Base-by-base conservation (phyloP, 2,797 vertebrate species). In the Cyprinella venusta region DNA sequence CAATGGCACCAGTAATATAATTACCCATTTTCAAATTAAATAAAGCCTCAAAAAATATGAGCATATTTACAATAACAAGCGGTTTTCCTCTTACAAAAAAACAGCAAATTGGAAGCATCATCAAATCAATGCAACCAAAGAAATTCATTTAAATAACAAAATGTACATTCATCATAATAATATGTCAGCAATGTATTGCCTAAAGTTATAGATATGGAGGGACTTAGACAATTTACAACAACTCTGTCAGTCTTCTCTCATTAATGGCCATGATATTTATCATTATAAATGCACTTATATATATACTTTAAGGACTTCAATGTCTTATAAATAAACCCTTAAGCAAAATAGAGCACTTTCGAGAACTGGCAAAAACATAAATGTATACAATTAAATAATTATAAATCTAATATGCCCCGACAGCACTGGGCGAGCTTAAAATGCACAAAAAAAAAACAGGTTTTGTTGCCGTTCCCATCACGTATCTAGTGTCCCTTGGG, bases 401-500 rank as follows among this genome's bases (percentile, higher is more conserved):
- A 67, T 56, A 38, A 9, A 33, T 21, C 71, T 3, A 48, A 65
- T 48, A 50, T 40, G 4, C 45, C n/a, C 21, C 64, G 88, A 86
- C 19, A 74, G 64, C 79, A 21, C 1, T 30, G 19, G 9, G 1
- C 9, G 52, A 81, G 65, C 12, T 52, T 50, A 56, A 79, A 77
- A n/a, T 0, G 12, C 26, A 82, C 36, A 74, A 68, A 82, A 36
- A 81, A 18, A 50, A 81, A 18, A 50, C 36, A 82, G 69, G 36
- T 45, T 1, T 38, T 26, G 21, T 68, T 68, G 21, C 24, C 19
- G 38, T 1, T 8, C 13, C 24, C 12, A 61, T 38, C 24, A 10
- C 0, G 16, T 2, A 13, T 5, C 71, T 88, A 90, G 87, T 88
- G 88, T 19, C 84, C 12, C 2, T 76, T 84, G 79, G 86, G 90